Percentiles rank a stretch among this genome's conserved stretches.
Conservation (phyloP, 1,140 invertebrate genomes). For the Diabrotica undecimpunctata region DNA sequence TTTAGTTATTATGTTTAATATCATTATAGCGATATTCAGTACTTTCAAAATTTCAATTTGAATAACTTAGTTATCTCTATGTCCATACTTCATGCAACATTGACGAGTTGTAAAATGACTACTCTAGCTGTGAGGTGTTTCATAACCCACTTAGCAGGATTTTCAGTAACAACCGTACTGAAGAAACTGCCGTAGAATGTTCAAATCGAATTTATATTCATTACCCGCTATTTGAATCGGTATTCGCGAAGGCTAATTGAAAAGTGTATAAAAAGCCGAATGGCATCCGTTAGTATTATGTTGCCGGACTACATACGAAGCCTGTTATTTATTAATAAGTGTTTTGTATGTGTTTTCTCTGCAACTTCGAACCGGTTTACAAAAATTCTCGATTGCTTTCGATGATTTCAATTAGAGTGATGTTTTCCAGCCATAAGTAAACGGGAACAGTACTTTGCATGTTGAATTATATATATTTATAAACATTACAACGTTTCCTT, state of each 20-base stretch:
- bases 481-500: no score
- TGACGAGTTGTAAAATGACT: no score
- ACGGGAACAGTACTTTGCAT: not conserved
- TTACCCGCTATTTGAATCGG: constrained; percentile 29
- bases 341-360: constrained; percentile 26
- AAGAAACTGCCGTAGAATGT: constrained; percentile 13
- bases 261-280: constrained; percentile 30
- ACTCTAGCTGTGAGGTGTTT: not conserved
- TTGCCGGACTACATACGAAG: constrained; percentile 13
- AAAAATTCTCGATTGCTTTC: constrained; percentile 12
- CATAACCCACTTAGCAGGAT: not conserved
- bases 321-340: constrained; percentile 30
- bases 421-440: constrained; percentile 7
- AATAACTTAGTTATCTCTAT: no score
- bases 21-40: no score
- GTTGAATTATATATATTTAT: not conserved
- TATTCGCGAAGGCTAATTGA: constrained; percentile 30
- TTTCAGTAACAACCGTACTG: not conserved
- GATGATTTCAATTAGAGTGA: constrained; percentile 17
- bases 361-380: constrained; percentile 18
- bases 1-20: no score
- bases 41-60: no score
- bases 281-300: constrained; percentile 25
- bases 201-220: constrained; percentile 28
- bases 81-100: no score